Evolutionary conservation across 2,888 invertebrate genomes (phyloP).

Genomic region (Ischnura elegans): DNA sequence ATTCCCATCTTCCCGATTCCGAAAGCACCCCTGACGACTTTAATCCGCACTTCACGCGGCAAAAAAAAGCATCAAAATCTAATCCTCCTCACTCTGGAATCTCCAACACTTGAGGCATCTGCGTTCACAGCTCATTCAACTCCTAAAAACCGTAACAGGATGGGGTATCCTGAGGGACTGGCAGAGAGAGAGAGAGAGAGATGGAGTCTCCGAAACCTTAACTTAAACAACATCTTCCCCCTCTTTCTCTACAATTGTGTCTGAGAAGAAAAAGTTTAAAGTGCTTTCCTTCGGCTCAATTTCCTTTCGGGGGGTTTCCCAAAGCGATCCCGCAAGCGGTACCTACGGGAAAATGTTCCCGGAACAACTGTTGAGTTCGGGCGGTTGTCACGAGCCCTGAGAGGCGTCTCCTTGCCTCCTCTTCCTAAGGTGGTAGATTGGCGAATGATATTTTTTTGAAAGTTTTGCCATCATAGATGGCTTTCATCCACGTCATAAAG

Average conservation of each 20-base stretch:
- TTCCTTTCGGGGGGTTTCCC: not conserved
- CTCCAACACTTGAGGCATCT: not conserved
- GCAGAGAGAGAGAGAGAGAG: not conserved
- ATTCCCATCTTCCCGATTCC: not conserved
- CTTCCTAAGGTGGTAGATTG: not conserved
- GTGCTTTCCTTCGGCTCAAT: slow-evolving; percentile 3
- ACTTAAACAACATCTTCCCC: not conserved
- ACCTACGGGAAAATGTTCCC: not conserved
- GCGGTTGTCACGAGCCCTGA: not conserved
- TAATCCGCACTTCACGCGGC: not conserved
- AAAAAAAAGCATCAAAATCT: not conserved
- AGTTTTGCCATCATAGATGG: too few relatives aligned
- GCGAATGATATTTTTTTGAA: too few relatives aligned
- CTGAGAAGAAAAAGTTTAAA: slow-evolving; percentile 14
- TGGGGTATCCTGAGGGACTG: too few relatives aligned
- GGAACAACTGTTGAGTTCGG: slow-evolving; percentile 13
- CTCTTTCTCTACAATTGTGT: not conserved
- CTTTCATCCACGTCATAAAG: too few relatives aligned
- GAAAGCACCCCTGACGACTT: not conserved
- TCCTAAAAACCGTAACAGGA: too few relatives aligned
- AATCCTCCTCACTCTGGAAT: not conserved
- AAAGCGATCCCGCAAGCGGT: not conserved
- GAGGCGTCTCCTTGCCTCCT: not conserved
- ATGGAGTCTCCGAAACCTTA: not conserved
- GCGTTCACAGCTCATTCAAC: not conserved